phyloP scores from a whole-genome alignment of 1,140 invertebrate species.

The Solen grandis region DNA sequence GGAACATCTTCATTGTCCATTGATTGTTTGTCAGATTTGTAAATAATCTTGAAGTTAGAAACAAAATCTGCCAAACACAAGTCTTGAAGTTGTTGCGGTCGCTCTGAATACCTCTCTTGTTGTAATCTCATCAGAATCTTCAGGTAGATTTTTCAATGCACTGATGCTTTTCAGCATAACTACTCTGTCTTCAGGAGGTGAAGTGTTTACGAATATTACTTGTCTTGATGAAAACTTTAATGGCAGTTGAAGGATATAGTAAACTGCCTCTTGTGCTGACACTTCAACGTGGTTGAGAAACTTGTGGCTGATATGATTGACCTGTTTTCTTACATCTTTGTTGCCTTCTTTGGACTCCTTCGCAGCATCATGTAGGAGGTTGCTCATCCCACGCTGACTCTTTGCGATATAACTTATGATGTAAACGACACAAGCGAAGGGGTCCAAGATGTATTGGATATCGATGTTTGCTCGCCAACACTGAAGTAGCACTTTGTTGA shows the following conservation, averaged over 20 bases:
- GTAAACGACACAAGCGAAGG: conserved; percentile 58
- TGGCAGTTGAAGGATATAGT: conserved; percentile 46
- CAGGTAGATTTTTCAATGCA: conserved; percentile 7
- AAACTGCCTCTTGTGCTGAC: conserved; percentile 59
- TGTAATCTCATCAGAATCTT: conserved; percentile 10
- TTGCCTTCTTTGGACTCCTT: conserved; percentile 55
- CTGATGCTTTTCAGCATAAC: conserved; percentile 3
- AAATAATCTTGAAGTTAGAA: neutral
- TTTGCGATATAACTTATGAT: conserved; percentile 59
- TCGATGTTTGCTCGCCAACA: conserved; percentile 52
- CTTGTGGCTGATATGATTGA: conserved; percentile 41
- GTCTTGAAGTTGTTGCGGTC: conserved; percentile 5
- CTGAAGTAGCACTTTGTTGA: conserved; percentile 26
- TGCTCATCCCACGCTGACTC: conserved; percentile 55
- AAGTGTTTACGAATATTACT: conserved; percentile 40
- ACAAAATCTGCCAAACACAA: conserved; percentile 24
- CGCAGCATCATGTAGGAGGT: conserved; percentile 32
- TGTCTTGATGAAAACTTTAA: conserved; percentile 5
- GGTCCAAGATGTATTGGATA: conserved; percentile 63
- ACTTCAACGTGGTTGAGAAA: conserved; percentile 60
- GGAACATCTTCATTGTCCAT: neutral
- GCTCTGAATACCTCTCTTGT: neutral
- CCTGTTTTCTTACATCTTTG: conserved; percentile 33
- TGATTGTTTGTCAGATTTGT: neutral
- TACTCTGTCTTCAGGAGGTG: conserved; percentile 6